Evolutionary conservation across 2,113 vertebrate species (phyloP).

Genomic region (Tenebrosternarchus preto): DNA sequence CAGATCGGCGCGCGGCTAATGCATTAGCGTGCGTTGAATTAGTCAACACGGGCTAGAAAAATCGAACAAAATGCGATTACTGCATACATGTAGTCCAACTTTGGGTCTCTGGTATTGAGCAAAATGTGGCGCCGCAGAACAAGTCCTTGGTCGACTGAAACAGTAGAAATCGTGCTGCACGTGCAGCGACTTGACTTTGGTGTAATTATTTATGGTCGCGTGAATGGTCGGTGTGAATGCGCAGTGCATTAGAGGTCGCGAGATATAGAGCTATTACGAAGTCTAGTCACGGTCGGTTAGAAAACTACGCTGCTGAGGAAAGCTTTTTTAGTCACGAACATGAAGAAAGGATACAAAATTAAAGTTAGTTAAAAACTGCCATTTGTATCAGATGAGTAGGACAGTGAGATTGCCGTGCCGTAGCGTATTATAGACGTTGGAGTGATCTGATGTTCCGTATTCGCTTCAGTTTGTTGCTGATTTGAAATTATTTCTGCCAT

Average conservation of each 20-base stretch:
- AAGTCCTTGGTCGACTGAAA: conserved; percentile 18
- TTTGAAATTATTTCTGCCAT: background rate
- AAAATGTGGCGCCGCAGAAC: conserved; percentile 16
- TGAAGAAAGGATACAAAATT: background rate
- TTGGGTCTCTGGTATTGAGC: background rate
- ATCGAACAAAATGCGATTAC: background rate
- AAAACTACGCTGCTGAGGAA: background rate
- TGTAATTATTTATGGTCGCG: conserved; percentile 29
- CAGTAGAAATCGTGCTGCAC: background rate
- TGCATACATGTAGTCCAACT: background rate
- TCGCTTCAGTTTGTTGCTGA: too few relatives aligned
- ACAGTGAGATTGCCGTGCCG: too few relatives aligned
- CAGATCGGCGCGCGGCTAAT: background rate
- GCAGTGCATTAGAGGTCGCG: background rate
- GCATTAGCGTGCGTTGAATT: background rate
- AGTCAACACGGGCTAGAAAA: background rate
- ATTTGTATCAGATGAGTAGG: too few relatives aligned
- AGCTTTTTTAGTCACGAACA: background rate
- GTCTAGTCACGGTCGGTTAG: background rate
- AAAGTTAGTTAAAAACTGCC: background rate
- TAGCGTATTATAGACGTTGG: too few relatives aligned
- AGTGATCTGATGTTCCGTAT: too few relatives aligned
- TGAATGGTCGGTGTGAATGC: conserved; percentile 10
- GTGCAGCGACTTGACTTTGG: conserved; percentile 16
- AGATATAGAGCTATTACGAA: background rate